Evolutionary conservation across 2,113 vertebrate genomes (phyloP).

Genomic region (Rynchops niger): DNA sequence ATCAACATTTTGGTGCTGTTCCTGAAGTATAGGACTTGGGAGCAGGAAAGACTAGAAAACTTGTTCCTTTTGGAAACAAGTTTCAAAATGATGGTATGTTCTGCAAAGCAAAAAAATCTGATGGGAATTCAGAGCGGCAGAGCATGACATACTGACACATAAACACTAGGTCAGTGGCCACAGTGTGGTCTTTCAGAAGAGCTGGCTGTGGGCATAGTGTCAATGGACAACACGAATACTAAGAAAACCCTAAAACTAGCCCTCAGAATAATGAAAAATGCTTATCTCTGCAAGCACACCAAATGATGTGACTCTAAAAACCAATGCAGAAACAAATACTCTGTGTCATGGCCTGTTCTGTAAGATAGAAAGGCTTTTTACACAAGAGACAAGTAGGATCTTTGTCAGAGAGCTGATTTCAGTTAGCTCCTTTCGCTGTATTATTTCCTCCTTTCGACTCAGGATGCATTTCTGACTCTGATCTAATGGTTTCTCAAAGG

Average conservation of each 20-base stretch:
- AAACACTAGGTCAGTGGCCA: not conserved
- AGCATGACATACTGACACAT: not conserved
- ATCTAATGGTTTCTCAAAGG: not conserved
- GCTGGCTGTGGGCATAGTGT: not conserved
- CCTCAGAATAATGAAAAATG: not conserved
- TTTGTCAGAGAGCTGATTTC: not conserved
- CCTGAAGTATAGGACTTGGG: not conserved
- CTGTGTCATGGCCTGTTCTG: accelerated
- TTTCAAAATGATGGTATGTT: not conserved
- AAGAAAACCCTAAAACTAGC: not conserved
- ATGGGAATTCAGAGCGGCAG: not conserved
- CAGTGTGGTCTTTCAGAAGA: not conserved
- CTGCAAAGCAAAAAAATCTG: not conserved
- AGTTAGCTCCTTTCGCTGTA: not conserved
- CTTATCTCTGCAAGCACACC: not conserved
- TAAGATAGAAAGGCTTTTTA: not conserved
- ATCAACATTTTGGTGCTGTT: not conserved
- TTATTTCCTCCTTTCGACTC: not conserved
- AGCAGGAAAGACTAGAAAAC: not conserved
- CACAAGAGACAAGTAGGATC: not conserved
- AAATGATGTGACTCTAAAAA: not conserved
- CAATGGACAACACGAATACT: not conserved
- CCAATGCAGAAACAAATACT: not conserved
- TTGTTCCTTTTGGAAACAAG: not conserved
- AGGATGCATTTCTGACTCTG: not conserved